Base-by-base conservation (phyloP, 2,113 vertebrate species). In the Callorhinus ursinus region DNA sequence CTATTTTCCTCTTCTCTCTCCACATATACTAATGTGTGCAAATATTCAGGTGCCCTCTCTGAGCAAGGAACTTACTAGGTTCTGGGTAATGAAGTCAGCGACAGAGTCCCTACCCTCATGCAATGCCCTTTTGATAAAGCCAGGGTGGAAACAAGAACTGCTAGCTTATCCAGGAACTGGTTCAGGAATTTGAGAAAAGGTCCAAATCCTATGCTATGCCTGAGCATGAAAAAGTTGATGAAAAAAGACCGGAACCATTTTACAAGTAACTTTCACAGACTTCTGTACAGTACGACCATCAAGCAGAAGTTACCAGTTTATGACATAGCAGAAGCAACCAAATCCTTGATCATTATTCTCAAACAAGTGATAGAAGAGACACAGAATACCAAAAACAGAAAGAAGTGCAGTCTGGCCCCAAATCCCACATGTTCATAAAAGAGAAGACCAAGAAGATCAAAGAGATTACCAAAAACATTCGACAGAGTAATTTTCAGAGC, bases 241-340 rank as follows among this genome's bases (percentile, higher is more conserved):
- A 57, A 94, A 81, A 91, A 65, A 71, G 31, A 74, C 22, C 53
- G 57, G 39, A 89, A 61, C 21, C 31, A 19, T 84, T 93, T 83
- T 39, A 67, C 59, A 84, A 81, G 63, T 46, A 92, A 93, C 74
- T 77, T 77, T 82, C 33, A 82, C 76, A 93, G 39, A 96, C 33
- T 92, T 97, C 46, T 85, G 39, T 69, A 93, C 18, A 63, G 36
- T 53, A 33, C 36, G 46, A 93, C 49, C 24, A 7, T 79, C 55
- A 92, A 65, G 18, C 16, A 95, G 61, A 93, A 95, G 42, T 39
- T 92, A 94, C n/a, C 79, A 46, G 51, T 93, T 79, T 57, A 55
- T 88, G 28, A 84, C 26, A 28, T 57, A 80, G 86, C 86, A 93
- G 36, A 87, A 72, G 31, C 49, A 83, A 67, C 33, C 55, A 76